A percentile compares a stretch with the other conserved stretches of the same genome.
These are phyloP conservation scores for Andrena bicolor DNA, from an alignment of 2,888 invertebrate species.

Conservation along the genomic window DNA sequence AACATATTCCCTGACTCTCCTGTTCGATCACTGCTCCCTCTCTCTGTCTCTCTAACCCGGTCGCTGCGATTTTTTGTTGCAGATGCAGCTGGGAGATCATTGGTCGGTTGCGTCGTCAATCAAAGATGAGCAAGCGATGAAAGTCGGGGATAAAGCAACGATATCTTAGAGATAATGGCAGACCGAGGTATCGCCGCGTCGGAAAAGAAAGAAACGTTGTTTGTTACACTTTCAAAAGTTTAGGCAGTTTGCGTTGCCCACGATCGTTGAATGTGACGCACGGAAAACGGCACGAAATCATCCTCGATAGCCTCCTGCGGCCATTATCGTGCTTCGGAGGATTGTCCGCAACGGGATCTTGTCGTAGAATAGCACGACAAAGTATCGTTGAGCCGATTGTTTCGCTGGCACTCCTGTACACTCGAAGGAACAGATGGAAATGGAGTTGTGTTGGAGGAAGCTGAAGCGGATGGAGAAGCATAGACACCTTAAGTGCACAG, in stretches of 20 bases:
- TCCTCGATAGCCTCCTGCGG: not conserved
- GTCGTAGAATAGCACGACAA: not conserved
- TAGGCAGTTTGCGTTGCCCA: slow-evolving; percentile 12
- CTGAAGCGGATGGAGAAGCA: not conserved
- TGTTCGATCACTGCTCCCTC: not conserved
- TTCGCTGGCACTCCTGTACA: not conserved
- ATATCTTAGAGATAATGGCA: not conserved
- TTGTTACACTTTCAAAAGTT: slow-evolving; percentile 22
- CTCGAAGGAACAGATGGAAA: slow-evolving; percentile 14
- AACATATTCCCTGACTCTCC: not conserved
- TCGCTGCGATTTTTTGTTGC: slow-evolving; percentile 22
- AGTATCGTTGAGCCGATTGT: not conserved
- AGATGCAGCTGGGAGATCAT: slow-evolving; percentile 9
- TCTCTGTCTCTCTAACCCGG: not conserved
- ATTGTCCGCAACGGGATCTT: not conserved
- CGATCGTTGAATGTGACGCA: slow-evolving; percentile 7
- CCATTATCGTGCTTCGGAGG: not conserved
- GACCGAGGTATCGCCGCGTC: not conserved
- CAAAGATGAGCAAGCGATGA: slow-evolving; percentile 17
- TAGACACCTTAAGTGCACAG: not conserved
- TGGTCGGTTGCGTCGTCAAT: not conserved
- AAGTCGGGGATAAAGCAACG: not conserved
- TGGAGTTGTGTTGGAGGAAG: not conserved
- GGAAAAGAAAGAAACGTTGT: slow-evolving; percentile 5
- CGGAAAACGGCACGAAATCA: not conserved